Conservation (phyloP, 2,113 vertebrate species). For the Verasper variegatus region DNA sequence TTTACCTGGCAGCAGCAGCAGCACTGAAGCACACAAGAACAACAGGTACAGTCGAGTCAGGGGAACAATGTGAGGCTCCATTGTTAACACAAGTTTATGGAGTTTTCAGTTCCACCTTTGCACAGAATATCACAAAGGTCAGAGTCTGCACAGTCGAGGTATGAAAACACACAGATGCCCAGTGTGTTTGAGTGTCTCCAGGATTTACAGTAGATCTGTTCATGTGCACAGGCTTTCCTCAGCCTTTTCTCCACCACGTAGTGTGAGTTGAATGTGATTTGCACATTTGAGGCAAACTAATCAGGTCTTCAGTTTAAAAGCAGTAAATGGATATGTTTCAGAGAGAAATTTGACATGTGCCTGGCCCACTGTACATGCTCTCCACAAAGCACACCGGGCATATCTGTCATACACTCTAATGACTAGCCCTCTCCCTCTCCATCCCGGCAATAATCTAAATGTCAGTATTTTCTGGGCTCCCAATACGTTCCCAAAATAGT, state of each 20-base stretch:
- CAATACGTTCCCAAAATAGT: slow-evolving; percentile 77
- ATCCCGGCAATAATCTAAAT: slow-evolving; percentile 67
- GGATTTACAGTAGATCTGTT: not conserved
- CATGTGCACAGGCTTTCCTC: not conserved
- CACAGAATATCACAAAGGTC: not conserved
- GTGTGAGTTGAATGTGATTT: slow-evolving; percentile 17
- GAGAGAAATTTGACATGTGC: slow-evolving; percentile 23
- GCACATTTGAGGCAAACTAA: slow-evolving; percentile 22
- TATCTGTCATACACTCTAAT: slow-evolving; percentile 57
- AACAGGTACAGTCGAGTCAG: not conserved
- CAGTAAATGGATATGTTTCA: slow-evolving; percentile 33
- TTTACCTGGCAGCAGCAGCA: not conserved
- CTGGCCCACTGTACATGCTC: slow-evolving; percentile 46
- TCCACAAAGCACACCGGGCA: slow-evolving; percentile 24
- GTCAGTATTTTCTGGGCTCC: slow-evolving; percentile 73
- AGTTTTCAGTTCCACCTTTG: not conserved
- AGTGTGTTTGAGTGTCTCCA: not conserved
- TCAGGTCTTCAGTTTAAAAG: slow-evolving; percentile 31
- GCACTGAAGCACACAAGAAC: not conserved
- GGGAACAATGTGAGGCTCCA: not conserved
- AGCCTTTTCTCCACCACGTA: not conserved
- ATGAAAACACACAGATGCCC: slow-evolving; percentile 11
- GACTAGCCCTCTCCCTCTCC: slow-evolving; percentile 50
- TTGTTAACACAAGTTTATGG: not conserved
- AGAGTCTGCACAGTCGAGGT: slow-evolving; percentile 1